These are phyloP conservation scores for Malthinus flaveolus DNA, from an alignment of 2,888 invertebrate genomes.

Conservation along the genomic window DNA sequence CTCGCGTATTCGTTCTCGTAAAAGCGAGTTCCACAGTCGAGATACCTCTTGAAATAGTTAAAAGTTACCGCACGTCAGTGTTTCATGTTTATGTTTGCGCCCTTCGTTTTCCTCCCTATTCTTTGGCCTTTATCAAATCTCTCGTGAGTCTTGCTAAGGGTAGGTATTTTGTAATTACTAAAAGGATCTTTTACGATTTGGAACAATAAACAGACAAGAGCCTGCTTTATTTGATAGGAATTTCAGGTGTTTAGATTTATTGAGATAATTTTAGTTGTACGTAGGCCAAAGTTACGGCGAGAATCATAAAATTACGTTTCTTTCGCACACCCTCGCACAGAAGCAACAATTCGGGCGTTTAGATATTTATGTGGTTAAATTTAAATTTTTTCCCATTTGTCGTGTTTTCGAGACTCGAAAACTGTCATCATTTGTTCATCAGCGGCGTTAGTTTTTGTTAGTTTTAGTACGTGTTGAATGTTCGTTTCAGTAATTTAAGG, in stretches of 20 bases:
- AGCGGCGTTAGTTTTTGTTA: no score
- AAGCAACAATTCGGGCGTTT: no score
- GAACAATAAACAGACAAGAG: constrained; percentile 8
- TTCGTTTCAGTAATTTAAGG: constrained; percentile 2
- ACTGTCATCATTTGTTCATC: no score
- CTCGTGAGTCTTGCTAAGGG: constrained; percentile 7
- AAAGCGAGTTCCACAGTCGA: constrained; percentile 9
- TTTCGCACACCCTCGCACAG: no score
- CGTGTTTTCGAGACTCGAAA: no score
- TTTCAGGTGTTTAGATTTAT: no score
- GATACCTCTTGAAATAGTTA: constrained; percentile 9
- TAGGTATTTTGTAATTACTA: constrained; percentile 20
- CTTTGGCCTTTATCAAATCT: constrained; percentile 5
- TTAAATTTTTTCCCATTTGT: no score
- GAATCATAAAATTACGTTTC: no score
- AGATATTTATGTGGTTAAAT: no score
- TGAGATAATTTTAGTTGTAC: no score
- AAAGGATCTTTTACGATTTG: constrained; percentile 12
- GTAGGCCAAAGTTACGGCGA: no score
- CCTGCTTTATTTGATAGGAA: constrained; percentile 7
- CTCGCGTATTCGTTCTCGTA: background rate
- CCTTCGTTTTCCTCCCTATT: constrained; percentile 10
- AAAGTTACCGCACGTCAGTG: constrained; percentile 14
- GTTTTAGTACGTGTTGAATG: background rate
- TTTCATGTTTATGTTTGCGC: constrained; percentile 14